phyloP scores from a whole-genome alignment of 2,888 invertebrate genomes.

The Chrysolina americana region DNA sequence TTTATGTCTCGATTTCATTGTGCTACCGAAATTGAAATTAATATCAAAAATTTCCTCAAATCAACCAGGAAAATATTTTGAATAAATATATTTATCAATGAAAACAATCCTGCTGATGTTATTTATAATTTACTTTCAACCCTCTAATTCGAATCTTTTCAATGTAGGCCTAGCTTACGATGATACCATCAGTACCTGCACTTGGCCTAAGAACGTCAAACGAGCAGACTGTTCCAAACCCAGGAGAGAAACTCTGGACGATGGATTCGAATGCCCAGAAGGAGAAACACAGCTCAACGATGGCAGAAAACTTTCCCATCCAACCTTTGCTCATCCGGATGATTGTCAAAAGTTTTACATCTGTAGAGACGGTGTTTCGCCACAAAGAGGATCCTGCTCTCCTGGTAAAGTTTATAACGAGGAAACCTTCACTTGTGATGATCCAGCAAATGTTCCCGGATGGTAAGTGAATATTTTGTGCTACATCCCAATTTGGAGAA shows the following conservation, averaged over 20 bases:
- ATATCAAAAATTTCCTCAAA: too few relatives aligned
- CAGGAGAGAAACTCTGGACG: constrained; percentile 78
- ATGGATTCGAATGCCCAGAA: constrained; percentile 84
- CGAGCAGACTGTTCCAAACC: constrained; percentile 72
- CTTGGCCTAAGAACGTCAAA: constrained; percentile 79
- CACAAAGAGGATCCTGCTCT: constrained; percentile 83
- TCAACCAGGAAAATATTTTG: too few relatives aligned
- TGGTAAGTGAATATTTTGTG: constrained; percentile 73
- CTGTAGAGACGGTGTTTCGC: constrained; percentile 82
- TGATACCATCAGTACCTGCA: constrained; percentile 80
- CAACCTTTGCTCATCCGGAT: constrained; percentile 83
- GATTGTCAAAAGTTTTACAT: constrained; percentile 89
- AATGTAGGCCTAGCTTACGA: constrained; percentile 79
- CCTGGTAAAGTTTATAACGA: constrained; percentile 85
- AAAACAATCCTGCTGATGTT: too few relatives aligned
- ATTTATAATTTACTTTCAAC: background rate
- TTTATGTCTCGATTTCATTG: too few relatives aligned
- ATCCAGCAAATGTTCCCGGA: constrained; percentile 83
- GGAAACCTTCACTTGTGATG: constrained; percentile 82
- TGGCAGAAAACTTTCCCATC: constrained; percentile 81
- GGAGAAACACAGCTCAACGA: constrained; percentile 78
- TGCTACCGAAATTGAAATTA: too few relatives aligned
- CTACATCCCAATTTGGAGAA: background rate
- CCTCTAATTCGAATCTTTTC: background rate
- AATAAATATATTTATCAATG: background rate